phyloP scores from a whole-genome alignment of 2,797 vertebrate species.

The Cuculus canorus region DNA sequence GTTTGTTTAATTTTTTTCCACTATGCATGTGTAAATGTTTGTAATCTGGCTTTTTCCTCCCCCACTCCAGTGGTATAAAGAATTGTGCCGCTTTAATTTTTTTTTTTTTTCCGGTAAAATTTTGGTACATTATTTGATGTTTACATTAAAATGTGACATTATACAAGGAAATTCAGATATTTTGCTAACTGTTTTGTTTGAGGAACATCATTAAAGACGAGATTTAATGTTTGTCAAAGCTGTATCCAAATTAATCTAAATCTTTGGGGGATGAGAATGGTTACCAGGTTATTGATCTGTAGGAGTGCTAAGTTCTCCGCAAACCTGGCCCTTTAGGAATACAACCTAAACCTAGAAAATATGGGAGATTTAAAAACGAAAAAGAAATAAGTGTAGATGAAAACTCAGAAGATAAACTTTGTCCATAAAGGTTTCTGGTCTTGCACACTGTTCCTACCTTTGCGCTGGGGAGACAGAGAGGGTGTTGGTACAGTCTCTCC shows the following conservation, averaged over 20 bases:
- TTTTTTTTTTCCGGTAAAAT: conserved; percentile 66
- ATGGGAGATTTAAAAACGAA: conserved; percentile 46
- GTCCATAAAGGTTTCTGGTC: conserved; percentile 49
- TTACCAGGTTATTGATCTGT: conserved; percentile 45
- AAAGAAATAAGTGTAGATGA: conserved; percentile 53
- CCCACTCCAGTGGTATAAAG: conserved; percentile 83
- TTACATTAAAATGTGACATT: conserved; percentile 95
- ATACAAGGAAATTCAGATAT: conserved; percentile 88
- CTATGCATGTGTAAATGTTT: conserved; percentile 91
- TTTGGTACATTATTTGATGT: conserved; percentile 95
- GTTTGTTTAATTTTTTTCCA: conserved; percentile 74
- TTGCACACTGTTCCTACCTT: conserved; percentile 56
- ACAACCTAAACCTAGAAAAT: conserved; percentile 39
- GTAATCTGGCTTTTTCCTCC: conserved; percentile 84
- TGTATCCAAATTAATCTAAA: conserved; percentile 77
- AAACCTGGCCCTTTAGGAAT: conserved; percentile 64
- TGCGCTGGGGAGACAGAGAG: not conserved
- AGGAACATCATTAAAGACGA: conserved; percentile 83
- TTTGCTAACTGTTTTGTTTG: conserved; percentile 90
- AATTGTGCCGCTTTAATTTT: conserved; percentile 82
- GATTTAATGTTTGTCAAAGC: conserved; percentile 77
- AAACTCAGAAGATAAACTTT: conserved; percentile 54
- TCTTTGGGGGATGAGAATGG: conserved; percentile 47
- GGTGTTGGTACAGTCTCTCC: conserved; percentile 14
- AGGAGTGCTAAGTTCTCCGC: conserved; percentile 51